Evolutionary conservation across 2,113 vertebrate species (phyloP).

Genomic region (Enhydra lutris): DNA sequence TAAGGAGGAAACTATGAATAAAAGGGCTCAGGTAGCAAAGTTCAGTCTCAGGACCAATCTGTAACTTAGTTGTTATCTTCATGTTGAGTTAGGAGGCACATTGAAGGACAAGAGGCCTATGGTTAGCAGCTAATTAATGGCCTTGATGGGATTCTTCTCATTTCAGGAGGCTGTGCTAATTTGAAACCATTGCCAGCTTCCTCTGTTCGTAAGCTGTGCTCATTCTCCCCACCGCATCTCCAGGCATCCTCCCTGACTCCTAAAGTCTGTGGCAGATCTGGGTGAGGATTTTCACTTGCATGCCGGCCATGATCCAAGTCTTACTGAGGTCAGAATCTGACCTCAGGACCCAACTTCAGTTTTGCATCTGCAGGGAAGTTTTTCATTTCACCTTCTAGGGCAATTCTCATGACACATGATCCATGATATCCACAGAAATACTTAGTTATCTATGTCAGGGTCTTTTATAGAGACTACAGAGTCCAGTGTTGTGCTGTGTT

Average conservation of each 20-base stretch:
- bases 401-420: neutral
- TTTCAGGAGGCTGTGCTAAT: neutral
- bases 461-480: neutral
- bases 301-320: neutral
- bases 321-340: neutral
- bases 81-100: conserved; percentile 4
- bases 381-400: neutral
- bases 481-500: neutral
- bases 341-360: neutral
- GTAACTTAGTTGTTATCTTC: conserved; percentile 35
- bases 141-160: conserved; percentile 31
- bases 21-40: neutral
- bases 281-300: neutral
- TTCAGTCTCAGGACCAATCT: neutral
- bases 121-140: conserved; percentile 24
- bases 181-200: neutral
- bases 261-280: neutral
- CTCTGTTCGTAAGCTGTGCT: neutral
- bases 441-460: neutral
- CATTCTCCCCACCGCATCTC: too few species aligned
- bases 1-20: neutral
- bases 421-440: neutral
- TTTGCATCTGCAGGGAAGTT: neutral
- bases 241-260: neutral
- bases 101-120: conserved; percentile 9